Base-by-base conservation (phyloP, 2,888 invertebrate species). In the Xanthorhoe designata region DNA sequence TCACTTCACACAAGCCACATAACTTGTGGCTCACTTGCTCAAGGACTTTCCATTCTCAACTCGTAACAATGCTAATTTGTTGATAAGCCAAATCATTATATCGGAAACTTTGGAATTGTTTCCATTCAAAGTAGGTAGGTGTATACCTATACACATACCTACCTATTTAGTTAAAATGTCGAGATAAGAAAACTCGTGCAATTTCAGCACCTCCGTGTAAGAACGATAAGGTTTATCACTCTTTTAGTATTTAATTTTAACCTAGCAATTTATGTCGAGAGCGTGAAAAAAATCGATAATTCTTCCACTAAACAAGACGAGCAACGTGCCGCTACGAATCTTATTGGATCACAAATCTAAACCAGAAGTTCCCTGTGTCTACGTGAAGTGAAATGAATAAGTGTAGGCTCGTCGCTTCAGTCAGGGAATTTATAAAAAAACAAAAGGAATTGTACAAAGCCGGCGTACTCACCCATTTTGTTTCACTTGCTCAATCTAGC, bases 381-480 rank as follows among this genome's bases (percentile, higher is more conserved):
- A 29, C 24, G 52, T 42, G 15, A 35, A 18, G 38, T 47, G 15
- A 51, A n/a, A 9, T 45, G 13, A 47, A 47, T 60, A 35, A 15
- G n/a, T 58, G 15, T 32, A 50, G 45, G 47, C 55, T 17, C 2
- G 17, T n/a, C 24, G 61, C 45, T 57, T 54, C 38, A 49, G 18
- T 61, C 57, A 64, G 52, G 42, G 35, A 61, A 68, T 64, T 42
- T 15, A 53, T 13, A 76, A 77, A 78, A 76, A 78, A 80, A 78
- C 69, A 61, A 76, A 80, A 72, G 68, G 68, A 73, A 73, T 71
- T 61, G 58, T 57, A 38, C 42, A 58, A 55, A 81, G 82, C 90
- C 90, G 90, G 90, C 82, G 76, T 77, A 90, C 90, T 91, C 84
- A 92, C 92, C 92, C 92, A 92, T 92, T 84, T 87, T 88, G 84